Base-by-base conservation (phyloP, 2,113 vertebrate genomes). In the Hylia prasina region DNA sequence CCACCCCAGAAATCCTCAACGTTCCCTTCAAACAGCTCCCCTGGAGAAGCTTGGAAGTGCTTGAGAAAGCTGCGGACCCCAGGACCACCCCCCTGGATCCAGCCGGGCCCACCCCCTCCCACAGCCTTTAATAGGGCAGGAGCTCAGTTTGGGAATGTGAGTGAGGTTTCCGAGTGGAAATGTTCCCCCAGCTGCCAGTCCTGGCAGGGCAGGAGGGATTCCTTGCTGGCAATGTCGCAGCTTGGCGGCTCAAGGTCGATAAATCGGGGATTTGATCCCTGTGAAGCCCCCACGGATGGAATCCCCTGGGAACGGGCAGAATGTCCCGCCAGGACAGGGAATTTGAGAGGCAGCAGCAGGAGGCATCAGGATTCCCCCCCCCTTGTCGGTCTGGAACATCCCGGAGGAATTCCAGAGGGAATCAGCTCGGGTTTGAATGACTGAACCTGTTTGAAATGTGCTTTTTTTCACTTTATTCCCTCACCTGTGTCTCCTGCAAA, bases 241-340 rank as follows among this genome's bases (percentile, higher is more conserved):
- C 19, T 69, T 51, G 31, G 31, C 1, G 1, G 58, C 83, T 64
- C 1, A 2, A 72, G 24, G 48, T 13, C 2, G 3, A 44, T 10
- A 7, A 58, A 50, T 15, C 0, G 0, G 25, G 64, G 53, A 28
- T 25, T 20, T 2, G 0, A 56, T 28, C 7, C 33, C 8, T 19
- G 39, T 30, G 13, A 8, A 39, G 30, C 2, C 27, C 7, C 9
- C 23, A 10, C 4, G 23, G 56, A 14, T 50, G 17, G 14, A 15
- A 60, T 22, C 11, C 13, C 7, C 19, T 21, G 48, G 51, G 18
- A 65, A 44, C 0, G 15, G 50, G 23, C 3, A 1, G 45, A 45
- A 53, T 53, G 35, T 33, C 30, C n/a, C 1, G 0, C 3, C 33
- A 35, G 28, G 39, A 48, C 11, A 4, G 40, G 21, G 20, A 22